Percentiles rank a stretch among this genome's conserved stretches.
Evolutionary conservation across 2,113 vertebrate genomes (phyloP).

Genomic region (Tachycineta bicolor): DNA sequence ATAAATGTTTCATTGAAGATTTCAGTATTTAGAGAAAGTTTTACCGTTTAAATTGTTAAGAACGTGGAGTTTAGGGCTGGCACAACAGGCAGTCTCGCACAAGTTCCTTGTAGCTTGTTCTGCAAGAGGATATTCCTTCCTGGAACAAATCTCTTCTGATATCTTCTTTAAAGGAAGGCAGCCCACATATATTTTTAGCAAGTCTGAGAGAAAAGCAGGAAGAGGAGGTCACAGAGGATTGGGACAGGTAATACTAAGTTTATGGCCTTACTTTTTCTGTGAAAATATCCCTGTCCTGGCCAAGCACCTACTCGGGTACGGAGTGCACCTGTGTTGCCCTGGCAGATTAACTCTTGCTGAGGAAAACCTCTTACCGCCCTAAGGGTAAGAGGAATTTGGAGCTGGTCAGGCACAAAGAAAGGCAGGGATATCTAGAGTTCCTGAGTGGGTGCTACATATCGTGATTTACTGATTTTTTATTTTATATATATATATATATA

Average conservation of each 20-base stretch:
- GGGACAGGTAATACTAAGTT: neutral
- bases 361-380: neutral
- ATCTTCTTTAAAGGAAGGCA: slow-evolving; percentile 53
- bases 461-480: neutral
- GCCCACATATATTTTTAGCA: slow-evolving; percentile 47
- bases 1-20: slow-evolving; percentile 69
- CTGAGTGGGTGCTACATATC: neutral
- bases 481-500: no score
- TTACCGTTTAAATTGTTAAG: slow-evolving; percentile 67
- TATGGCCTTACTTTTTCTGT: neutral
- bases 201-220: slow-evolving; percentile 37
- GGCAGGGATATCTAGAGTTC: neutral
- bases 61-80: slow-evolving; percentile 52
- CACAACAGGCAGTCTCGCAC: slow-evolving; percentile 62
- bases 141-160: slow-evolving; percentile 59
- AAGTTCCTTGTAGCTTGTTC: slow-evolving; percentile 61
- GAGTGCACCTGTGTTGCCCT: neutral
- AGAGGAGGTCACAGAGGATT: neutral
- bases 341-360: neutral
- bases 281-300: neutral
- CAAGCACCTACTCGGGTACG: neutral
- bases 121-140: slow-evolving; percentile 55
- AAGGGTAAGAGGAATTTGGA: neutral
- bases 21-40: slow-evolving; percentile 70
- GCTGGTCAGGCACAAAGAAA: neutral